phyloP scores from a whole-genome alignment of 2,797 vertebrate species.

The Manis pentadactyla region DNA sequence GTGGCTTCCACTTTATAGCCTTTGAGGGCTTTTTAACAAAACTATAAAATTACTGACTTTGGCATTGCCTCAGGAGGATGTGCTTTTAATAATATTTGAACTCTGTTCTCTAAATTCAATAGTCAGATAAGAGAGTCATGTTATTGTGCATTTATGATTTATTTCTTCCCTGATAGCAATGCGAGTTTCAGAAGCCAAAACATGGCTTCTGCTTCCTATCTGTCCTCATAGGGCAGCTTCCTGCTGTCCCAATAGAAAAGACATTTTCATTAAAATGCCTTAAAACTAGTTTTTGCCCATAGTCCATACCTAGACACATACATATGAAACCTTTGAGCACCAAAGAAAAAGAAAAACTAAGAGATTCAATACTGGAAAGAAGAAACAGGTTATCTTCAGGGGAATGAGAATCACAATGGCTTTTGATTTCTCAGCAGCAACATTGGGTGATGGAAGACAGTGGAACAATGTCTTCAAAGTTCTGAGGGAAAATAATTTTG shows the following conservation, averaged over 20 bases:
- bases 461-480: neutral
- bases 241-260: neutral
- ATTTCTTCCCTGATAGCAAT: constrained; percentile 80
- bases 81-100: constrained; percentile 83
- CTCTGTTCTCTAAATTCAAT: constrained; percentile 81
- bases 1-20: constrained; percentile 52
- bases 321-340: neutral
- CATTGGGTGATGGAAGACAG: constrained; percentile 49
- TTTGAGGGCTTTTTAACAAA: constrained; percentile 58
- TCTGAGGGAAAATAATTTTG: constrained; percentile 36
- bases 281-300: constrained; percentile 5
- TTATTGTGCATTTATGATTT: constrained; percentile 85
- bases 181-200: constrained; percentile 78
- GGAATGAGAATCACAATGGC: neutral
- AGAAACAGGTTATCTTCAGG: neutral
- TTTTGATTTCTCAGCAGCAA: constrained; percentile 50
- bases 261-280: neutral
- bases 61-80: constrained; percentile 80
- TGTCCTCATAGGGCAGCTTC: no score
- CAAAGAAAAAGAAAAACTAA: neutral
- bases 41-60: constrained; percentile 81
- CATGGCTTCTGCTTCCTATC: constrained; percentile 57
- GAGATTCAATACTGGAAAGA: neutral
- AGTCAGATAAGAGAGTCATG: constrained; percentile 82
- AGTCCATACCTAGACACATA: neutral